Base-by-base conservation (phyloP, 2,797 vertebrate genomes). In the Epinephelus awoara region DNA sequence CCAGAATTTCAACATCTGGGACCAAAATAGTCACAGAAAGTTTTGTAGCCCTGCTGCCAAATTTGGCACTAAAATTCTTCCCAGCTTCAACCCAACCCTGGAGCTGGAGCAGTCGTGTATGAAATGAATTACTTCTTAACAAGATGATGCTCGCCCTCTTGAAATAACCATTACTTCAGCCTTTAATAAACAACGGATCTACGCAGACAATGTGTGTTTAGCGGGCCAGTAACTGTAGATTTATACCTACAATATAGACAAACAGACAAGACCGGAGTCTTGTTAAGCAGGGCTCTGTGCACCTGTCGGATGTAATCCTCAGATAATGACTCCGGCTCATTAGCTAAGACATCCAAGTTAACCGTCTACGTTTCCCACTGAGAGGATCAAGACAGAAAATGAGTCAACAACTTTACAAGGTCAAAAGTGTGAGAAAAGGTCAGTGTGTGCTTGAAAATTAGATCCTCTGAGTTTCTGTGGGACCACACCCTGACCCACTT, bases 261-360 rank as follows among this genome's bases (percentile, higher is more conserved):
- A 71, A 74, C 0, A 70, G 51, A 76, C 62, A 51, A 67, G 69
- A 55, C 49, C 52, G 18, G 62, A 69, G 69, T 79, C 76, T 80
- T 82, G 67, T 85, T 85, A 84, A 90, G 82, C 63, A 11, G 58
- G 72, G 77, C 72, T 88, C 68, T 76, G 67, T 67, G 84, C 92
- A 94, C 90, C 92, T 93, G 93, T 93, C 85, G 10, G 62, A 74
- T 81, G 75, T 93, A 92, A 92, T 93, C 91, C 92, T 84, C 65
- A 80, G 85, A 89, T 92, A 92, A 93, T 90, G 89, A 91, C 80
- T 86, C 50, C 3, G 64, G 77, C 67, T 91, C 85, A 87, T 92
- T 87, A 88, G 64, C 77, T 19, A 82, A 81, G 76, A 79, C 89
- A 77, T 86, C 73, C 73, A 51, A 77, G 14, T 9, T 85, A 72